phyloP scores from a whole-genome alignment of 2,113 vertebrate species.

The Oryzias melastigma region DNA sequence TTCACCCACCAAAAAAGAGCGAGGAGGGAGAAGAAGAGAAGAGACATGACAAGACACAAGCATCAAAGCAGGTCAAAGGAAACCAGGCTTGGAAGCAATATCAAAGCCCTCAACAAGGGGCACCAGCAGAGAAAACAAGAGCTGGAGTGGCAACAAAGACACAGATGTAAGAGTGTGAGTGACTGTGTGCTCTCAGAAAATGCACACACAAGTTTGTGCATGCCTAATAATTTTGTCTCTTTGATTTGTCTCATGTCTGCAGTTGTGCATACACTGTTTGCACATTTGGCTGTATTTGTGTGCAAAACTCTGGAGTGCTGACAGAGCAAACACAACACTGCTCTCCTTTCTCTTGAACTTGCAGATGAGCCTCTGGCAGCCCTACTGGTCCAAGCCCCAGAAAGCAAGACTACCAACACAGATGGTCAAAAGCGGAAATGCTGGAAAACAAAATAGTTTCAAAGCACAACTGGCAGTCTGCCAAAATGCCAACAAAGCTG shows the following conservation, averaged over 20 bases:
- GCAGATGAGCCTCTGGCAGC: constrained; percentile 54
- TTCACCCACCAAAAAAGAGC: constrained; percentile 22
- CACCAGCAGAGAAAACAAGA: constrained; percentile 62
- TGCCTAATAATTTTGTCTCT: constrained; percentile 33
- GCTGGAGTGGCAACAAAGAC: constrained; percentile 64
- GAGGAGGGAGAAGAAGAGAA: constrained; percentile 12
- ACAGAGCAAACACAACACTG: constrained; percentile 45
- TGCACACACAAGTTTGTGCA: constrained; percentile 16
- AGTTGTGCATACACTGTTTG: constrained; percentile 10
- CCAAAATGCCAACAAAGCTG: constrained; percentile 57
- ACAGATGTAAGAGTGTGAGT: constrained; percentile 10
- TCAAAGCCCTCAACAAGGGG: constrained; percentile 63
- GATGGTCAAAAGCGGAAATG: constrained; percentile 61
- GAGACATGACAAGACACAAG: constrained; percentile 65
- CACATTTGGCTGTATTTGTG: not conserved
- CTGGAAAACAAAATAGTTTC: constrained; percentile 55
- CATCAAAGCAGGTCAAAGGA: constrained; percentile 70
- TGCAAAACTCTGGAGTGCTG: constrained; percentile 42
- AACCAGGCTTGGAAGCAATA: constrained; percentile 65
- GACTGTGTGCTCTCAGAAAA: constrained; percentile 14
- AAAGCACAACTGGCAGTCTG: constrained; percentile 28
- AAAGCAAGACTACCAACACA: constrained; percentile 50
- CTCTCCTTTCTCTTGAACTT: constrained; percentile 31
- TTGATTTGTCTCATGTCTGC: constrained; percentile 14
- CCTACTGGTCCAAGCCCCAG: constrained; percentile 39